A percentile compares a stretch with the other conserved stretches of the same genome.
These are phyloP conservation scores for Dimorphilus gyrociliatus DNA, from an alignment of 2,888 invertebrate species.

Conservation along the genomic window DNA sequence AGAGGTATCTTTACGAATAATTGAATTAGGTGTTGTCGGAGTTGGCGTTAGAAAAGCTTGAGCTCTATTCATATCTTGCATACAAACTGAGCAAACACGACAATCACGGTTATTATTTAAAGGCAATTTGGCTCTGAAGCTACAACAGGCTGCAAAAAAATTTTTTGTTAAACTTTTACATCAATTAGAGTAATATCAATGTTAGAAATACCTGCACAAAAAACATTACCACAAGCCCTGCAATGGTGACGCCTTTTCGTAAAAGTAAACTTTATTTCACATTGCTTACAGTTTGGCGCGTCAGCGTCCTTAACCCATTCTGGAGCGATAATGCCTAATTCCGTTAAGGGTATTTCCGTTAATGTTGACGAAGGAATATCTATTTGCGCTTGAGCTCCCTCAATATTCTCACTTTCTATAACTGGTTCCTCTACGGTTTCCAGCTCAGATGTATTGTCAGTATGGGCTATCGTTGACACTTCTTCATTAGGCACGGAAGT, in stretches of 20 bases:
- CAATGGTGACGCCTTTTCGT: slow-evolving; percentile 65
- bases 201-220: neutral
- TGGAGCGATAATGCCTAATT: slow-evolving; percentile 57
- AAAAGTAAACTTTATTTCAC: slow-evolving; percentile 60
- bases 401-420: no score
- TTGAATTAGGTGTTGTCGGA: no score
- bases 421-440: no score
- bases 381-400: no score
- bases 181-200: neutral
- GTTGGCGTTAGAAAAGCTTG: no score
- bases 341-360: no score
- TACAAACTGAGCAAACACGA: slow-evolving; percentile 57
- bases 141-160: slow-evolving; percentile 60
- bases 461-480: no score
- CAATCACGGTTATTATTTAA: slow-evolving; percentile 59
- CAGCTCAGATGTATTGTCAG: no score
- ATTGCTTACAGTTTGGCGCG: slow-evolving; percentile 63
- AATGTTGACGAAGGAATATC: no score
- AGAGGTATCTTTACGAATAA: no score
- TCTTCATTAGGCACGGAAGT: no score
- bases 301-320: slow-evolving; percentile 73
- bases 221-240: slow-evolving; percentile 59
- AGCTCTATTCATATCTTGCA: slow-evolving; percentile 26
- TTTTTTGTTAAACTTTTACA: neutral
- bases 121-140: slow-evolving; percentile 51